These are phyloP conservation scores for Mus pahari DNA, from an alignment of 2,113 vertebrate species.

Conservation along the genomic window DNA sequence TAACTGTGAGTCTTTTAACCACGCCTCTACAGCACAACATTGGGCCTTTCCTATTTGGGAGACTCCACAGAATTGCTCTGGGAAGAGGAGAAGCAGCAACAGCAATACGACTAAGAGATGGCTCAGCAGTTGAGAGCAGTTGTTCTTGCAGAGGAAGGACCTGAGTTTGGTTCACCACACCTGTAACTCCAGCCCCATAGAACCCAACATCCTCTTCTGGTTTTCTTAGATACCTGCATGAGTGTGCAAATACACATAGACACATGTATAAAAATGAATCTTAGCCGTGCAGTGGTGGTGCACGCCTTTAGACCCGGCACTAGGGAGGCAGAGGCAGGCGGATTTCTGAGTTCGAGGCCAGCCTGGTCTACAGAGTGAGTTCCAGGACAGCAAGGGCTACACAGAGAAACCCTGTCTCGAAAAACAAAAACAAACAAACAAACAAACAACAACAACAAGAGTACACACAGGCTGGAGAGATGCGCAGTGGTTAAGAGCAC, in stretches of 20 bases:
- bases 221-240: background rate
- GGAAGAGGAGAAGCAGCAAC: no score
- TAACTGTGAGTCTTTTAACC: background rate
- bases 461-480: background rate
- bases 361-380: no score
- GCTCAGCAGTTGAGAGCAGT: background rate
- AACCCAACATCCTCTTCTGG: background rate
- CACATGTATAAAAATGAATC: background rate
- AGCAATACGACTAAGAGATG: background rate
- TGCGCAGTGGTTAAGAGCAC: background rate
- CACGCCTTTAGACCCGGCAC: no score
- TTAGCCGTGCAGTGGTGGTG: background rate
- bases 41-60: background rate
- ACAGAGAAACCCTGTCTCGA: no score
- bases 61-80: background rate
- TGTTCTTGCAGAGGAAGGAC: background rate
- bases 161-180: background rate
- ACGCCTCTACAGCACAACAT: background rate
- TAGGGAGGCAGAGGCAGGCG: no score
- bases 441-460: background rate
- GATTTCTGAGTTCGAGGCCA: no score
- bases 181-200: background rate
- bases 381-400: no score
- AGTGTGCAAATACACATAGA: background rate
- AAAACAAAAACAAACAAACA: no score